A percentile compares a stretch with the other conserved stretches of the same genome.
Evolutionary conservation across 1,140 invertebrate species (phyloP).

Genomic region (Hesperophylax magnus): DNA sequence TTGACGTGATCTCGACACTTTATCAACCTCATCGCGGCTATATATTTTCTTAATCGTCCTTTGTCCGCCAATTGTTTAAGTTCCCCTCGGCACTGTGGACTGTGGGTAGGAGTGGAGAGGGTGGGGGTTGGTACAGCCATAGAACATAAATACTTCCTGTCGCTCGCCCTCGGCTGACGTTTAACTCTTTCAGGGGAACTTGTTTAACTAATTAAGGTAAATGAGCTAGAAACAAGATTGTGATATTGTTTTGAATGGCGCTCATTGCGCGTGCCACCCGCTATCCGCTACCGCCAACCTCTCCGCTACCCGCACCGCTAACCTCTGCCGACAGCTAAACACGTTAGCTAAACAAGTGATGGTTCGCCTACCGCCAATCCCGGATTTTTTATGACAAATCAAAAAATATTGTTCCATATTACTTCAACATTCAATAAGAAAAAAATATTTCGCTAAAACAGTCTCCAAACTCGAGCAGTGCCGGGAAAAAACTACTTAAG

Average conservation of each 20-base stretch:
- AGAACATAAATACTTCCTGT: constrained; percentile 57
- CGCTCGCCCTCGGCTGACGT: constrained; percentile 52
- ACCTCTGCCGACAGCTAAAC: not conserved
- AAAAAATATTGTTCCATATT: no score
- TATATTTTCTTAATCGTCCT: constrained; percentile 36
- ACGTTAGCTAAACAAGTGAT: no score
- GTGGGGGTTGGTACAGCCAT: constrained; percentile 4
- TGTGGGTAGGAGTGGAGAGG: not conserved
- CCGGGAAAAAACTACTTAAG: no score
- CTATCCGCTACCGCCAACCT: not conserved
- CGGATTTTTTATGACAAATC: not conserved
- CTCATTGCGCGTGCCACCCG: constrained; percentile 34
- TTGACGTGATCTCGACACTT: constrained; percentile 25
- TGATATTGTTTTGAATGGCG: constrained; percentile 58
- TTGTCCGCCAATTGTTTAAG: constrained; percentile 55
- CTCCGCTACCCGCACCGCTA: not conserved
- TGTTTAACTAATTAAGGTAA: constrained; percentile 59
- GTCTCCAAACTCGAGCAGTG: no score
- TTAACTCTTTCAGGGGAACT: constrained; percentile 58
- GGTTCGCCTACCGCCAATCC: not conserved
- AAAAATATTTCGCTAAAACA: no score
- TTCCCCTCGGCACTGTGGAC: constrained; percentile 22
- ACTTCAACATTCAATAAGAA: no score
- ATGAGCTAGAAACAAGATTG: constrained; percentile 59
- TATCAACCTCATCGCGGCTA: constrained; percentile 21